Conservation (phyloP, 1,140 invertebrate species). For the Scaptomyza pallida region DNA sequence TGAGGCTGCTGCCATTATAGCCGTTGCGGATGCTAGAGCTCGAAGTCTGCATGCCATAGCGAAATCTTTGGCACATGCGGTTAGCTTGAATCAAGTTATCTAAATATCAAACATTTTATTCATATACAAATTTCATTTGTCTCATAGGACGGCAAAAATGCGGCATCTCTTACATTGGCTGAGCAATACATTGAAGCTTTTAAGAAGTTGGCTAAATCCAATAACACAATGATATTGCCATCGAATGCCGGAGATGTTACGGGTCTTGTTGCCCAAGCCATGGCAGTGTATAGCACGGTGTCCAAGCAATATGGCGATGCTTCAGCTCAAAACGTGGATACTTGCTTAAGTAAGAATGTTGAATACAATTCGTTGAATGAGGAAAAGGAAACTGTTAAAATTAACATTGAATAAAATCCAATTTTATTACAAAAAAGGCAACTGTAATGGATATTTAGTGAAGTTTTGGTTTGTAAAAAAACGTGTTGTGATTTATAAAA, state of each 20-base stretch:
- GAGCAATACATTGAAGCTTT: slow-evolving; percentile 98
- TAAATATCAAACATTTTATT: not conserved
- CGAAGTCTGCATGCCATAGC: slow-evolving; percentile 91
- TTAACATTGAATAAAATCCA: slow-evolving; percentile 64
- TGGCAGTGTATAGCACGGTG: slow-evolving; percentile 78
- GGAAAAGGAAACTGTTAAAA: slow-evolving; percentile 69
- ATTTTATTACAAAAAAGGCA: slow-evolving; percentile 24
- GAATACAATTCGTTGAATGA: slow-evolving; percentile 62
- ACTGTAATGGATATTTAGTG: not conserved
- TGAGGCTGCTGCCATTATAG: slow-evolving; percentile 93
- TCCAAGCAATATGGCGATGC: slow-evolving; percentile 47
- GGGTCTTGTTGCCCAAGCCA: slow-evolving; percentile 92
- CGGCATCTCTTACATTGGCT: slow-evolving; percentile 95
- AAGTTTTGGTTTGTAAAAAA: not conserved
- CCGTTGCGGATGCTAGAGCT: slow-evolving; percentile 93
- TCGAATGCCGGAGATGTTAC: slow-evolving; percentile 94
- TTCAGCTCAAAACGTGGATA: slow-evolving; percentile 12
- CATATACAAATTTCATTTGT: not conserved
- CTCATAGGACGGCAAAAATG: slow-evolving; percentile 90
- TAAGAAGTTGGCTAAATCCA: slow-evolving; percentile 95
- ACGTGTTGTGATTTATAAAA: not conserved
- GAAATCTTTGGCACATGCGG: slow-evolving; percentile 86
- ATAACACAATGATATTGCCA: slow-evolving; percentile 97
- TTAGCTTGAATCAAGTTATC: slow-evolving; percentile 56
- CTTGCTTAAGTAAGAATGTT: slow-evolving; percentile 44